phyloP scores from a whole-genome alignment of 2,113 vertebrate species.

The Butorides virescens region DNA sequence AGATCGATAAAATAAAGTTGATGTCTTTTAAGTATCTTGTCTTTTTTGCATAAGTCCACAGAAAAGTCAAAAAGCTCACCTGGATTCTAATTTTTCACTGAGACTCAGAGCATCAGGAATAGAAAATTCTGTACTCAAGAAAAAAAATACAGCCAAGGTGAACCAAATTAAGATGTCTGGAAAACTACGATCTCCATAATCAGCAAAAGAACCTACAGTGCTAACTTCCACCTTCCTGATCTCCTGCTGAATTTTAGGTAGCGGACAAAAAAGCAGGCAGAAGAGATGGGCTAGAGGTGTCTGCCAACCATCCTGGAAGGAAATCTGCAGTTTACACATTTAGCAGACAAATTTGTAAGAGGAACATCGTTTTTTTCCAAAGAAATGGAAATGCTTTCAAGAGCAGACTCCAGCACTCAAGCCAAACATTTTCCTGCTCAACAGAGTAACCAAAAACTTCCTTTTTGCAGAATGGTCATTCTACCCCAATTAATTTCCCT shows the following conservation, averaged over 20 bases:
- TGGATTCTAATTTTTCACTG: background rate
- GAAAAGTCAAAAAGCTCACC: background rate
- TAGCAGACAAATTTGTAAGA: background rate
- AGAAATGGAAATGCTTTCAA: background rate
- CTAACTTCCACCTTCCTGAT: background rate
- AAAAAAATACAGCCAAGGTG: background rate
- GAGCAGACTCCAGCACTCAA: background rate
- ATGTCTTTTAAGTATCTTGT: background rate
- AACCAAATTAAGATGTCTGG: background rate
- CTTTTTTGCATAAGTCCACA: background rate
- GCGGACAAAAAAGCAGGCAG: background rate
- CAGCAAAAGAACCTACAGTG: background rate
- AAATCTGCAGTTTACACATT: background rate
- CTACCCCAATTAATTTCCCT: background rate
- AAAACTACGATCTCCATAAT: background rate
- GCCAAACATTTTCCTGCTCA: background rate
- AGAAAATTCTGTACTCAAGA: background rate
- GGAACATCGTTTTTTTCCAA: background rate
- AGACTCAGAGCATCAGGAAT: background rate
- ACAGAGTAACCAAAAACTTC: background rate
- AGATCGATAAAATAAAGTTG: background rate
- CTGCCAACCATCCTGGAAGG: background rate
- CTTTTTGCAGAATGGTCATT: background rate
- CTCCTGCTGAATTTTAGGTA: background rate
- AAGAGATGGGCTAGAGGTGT: background rate